Base-by-base conservation (phyloP, 2,797 vertebrate genomes). In the Coreius guichenoti region DNA sequence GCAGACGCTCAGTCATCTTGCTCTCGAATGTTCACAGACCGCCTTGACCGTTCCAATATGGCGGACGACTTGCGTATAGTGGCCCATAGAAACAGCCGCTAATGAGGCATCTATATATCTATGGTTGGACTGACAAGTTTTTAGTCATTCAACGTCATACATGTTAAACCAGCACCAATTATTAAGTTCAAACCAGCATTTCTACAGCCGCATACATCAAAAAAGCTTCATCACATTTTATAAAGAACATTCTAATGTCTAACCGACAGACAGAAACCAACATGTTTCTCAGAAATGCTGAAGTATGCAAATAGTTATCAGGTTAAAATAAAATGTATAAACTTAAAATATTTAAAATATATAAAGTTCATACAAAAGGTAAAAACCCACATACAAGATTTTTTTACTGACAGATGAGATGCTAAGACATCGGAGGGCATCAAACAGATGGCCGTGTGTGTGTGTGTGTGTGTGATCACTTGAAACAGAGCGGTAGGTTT, bases 291-390 rank as follows among this genome's bases (percentile, higher is more conserved):
- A 72, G 31, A 69, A 75, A 69, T 26, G 21, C 43, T 23, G 26
- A 47, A 68, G 26, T 75, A 43, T 33, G 33, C 8, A n/a, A 82
- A 65, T 67, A 36, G 85, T 39, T 47, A 61, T 72, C 26, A 69
- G 51, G 54, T 70, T 81, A 17, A 85, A 88, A 86, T 79, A 78
- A 86, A 65, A 83, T 69, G 77, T 86, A 85, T 51, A 56, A 83
- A 81, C 31, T 11, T n/a, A 82, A 70, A 61, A 47, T 85, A 23
- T 58, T 56, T 8, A 21, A 85, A 80, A 89, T 85, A 72, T 82
- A 83, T 63, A 86, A 85, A 87, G 61, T 45, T 72, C 33, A 54
- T 87, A 88, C 83, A 86, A 88, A 87, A 84, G 87, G 82, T 86
- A 89, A 80, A 83, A 45, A 86, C 47, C 65, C 79, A 72, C 23